Base-by-base conservation (phyloP, 37 sponge, comb jelly and placozoan genomes). In the Theonella swinhoei region DNA sequence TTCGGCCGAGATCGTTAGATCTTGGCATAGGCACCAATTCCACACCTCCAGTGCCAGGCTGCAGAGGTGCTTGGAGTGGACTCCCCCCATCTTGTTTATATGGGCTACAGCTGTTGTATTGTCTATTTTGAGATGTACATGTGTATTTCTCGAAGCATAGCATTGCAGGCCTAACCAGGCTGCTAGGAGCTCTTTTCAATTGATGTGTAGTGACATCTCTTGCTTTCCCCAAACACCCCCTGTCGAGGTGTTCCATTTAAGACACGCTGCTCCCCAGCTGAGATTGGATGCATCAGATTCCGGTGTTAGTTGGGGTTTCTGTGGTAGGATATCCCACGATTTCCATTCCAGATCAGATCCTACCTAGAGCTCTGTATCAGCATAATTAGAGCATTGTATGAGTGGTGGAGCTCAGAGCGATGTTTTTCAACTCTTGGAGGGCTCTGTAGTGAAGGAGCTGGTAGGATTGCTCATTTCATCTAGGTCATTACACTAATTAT, bases 141-240 rank as follows among this genome's bases (percentile, higher is more conserved):
- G 29, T 9, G 58, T 22, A 40, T 76, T 41, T 24, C 70, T 65
- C 25, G 59, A 23, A 26, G 67, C 42, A 42, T 74, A 87, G 59
- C 64, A 34, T 40, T 72, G 38, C 17, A 87, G 24, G 7, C 62
- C 76, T 8, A 87, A 29, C 40, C 14, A 74, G 1, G 64, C 68
- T 67, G 88, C 76, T 23, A 64, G 54, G 19, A 87, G 82, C 81
- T 87, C 88, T 59, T 84, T 31, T 28, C 3, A 24, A 66, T 87
- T 81, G 40, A 58, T 76, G 77, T 76, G 77, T 1, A 39, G 42
- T 39, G 67, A 39, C 75, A 2, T 36, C 41, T 83, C 83, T 26
- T 22, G 40, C 0, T 14, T 0, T 72, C 75, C 54, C 20, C 68
- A 86, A 79, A 67, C 81, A 60, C 30, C 33, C 23, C 68, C 67